Evolutionary conservation across 1,140 invertebrate genomes (phyloP).

Genomic region (Coboldia fuscipes): DNA sequence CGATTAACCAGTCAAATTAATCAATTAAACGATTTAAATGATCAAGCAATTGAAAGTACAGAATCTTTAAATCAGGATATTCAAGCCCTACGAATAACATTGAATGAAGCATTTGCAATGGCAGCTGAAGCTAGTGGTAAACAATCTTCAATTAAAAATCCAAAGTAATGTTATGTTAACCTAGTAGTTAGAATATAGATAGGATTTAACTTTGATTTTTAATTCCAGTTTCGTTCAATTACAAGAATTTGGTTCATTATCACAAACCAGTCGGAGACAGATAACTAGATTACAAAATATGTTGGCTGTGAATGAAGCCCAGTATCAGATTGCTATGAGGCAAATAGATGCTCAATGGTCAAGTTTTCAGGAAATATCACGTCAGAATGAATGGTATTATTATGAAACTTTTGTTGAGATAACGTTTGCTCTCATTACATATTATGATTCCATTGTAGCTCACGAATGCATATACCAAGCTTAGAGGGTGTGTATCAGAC

Average conservation of each 20-base stretch:
- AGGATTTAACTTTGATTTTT: too few species aligned
- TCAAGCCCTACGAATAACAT: constrained; percentile 27
- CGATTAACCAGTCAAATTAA: constrained; percentile 22
- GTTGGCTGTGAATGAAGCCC: constrained; percentile 34
- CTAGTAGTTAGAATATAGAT: too few species aligned
- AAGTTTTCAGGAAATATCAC: constrained; percentile 24
- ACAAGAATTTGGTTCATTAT: too few species aligned
- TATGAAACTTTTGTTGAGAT: neutral
- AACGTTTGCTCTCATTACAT: neutral
- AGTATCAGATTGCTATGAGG: constrained; percentile 29
- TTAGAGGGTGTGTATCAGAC: constrained; percentile 44
- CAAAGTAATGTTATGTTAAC: too few species aligned
- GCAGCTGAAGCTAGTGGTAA: constrained; percentile 35
- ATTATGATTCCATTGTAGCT: constrained; percentile 7
- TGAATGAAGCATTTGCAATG: constrained; percentile 36
- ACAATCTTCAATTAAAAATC: constrained; percentile 23
- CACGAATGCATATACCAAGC: constrained; percentile 28
- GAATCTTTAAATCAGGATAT: constrained; percentile 16
- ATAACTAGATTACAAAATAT: constrained; percentile 31
- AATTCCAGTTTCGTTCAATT: too few species aligned
- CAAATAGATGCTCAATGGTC: constrained; percentile 37
- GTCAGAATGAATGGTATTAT: constrained; percentile 17
- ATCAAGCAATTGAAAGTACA: constrained; percentile 22
- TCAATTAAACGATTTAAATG: constrained; percentile 28
- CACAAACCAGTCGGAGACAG: constrained; percentile 28